Conservation (phyloP, 2,888 invertebrate genomes). For the Thecophora atra region DNA sequence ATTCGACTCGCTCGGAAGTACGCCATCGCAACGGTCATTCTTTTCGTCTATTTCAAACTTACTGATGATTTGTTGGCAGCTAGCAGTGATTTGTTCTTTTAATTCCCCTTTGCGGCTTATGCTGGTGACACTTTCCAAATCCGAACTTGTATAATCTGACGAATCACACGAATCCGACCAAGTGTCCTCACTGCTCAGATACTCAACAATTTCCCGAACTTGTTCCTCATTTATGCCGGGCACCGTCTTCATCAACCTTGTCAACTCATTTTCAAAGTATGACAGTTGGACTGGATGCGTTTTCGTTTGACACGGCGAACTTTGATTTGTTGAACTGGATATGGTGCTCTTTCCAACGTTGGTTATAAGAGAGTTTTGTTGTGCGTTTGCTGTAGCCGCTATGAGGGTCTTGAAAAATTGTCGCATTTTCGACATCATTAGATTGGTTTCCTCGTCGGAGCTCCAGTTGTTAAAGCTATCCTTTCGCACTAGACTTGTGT, state of each 20-base stretch:
- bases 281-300: slow-evolving; percentile 86
- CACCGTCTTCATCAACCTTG: slow-evolving; percentile 91
- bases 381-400: slow-evolving; percentile 71
- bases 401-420: slow-evolving; percentile 92
- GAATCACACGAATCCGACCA: slow-evolving; percentile 95
- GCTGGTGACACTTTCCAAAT: slow-evolving; percentile 72
- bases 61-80: slow-evolving; percentile 87
- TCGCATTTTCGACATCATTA: slow-evolving; percentile 95
- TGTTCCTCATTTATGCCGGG: slow-evolving; percentile 91
- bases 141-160: slow-evolving; percentile 90
- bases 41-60: slow-evolving; percentile 80
- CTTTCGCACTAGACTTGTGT: slow-evolving; percentile 74
- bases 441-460: slow-evolving; percentile 91
- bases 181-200: slow-evolving; percentile 89
- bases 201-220: slow-evolving; percentile 91
- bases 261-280: slow-evolving; percentile 89
- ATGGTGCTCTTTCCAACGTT: slow-evolving; percentile 50
- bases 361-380: slow-evolving; percentile 46
- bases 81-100: slow-evolving; percentile 86
- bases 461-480: slow-evolving; percentile 95
- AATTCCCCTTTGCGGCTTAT: slow-evolving; percentile 73
- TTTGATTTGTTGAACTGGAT: slow-evolving; percentile 38
- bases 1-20: slow-evolving; percentile 66
- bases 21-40: slow-evolving; percentile 68
- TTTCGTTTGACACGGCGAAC: slow-evolving; percentile 63